phyloP scores from a whole-genome alignment of 1,140 invertebrate genomes.

The Pectinophora gossypiella region DNA sequence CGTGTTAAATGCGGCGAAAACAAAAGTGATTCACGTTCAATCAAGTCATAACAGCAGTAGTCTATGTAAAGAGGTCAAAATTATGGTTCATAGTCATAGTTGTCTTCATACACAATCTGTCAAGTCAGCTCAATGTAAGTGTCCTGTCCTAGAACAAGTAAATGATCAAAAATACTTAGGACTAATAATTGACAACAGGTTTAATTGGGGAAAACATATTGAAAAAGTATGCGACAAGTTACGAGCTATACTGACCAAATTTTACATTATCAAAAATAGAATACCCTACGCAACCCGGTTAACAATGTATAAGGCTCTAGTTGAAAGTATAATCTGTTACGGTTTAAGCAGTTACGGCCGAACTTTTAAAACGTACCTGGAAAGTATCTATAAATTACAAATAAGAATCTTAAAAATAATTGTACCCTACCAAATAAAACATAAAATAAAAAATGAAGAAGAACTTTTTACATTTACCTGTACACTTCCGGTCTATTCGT shows the following conservation, averaged over 20 bases:
- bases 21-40: background rate
- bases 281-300: background rate
- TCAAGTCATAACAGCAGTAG: background rate
- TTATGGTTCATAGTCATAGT: background rate
- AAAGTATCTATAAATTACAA: background rate
- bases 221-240: background rate
- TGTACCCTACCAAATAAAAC: background rate
- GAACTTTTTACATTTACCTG: background rate
- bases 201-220: background rate
- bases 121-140: background rate
- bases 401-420: background rate
- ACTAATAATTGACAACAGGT: background rate
- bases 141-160: background rate
- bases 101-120: background rate
- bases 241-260: background rate
- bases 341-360: background rate
- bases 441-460: background rate
- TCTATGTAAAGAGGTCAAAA: background rate
- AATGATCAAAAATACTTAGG: background rate
- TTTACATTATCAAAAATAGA: background rate
- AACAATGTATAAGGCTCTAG: background rate
- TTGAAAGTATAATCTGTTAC: background rate
- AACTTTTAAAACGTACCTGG: background rate
- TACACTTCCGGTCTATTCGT: background rate
- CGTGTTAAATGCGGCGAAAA: background rate